phyloP scores from a whole-genome alignment of 2,113 vertebrate genomes.

The Paradisaea rubra region DNA sequence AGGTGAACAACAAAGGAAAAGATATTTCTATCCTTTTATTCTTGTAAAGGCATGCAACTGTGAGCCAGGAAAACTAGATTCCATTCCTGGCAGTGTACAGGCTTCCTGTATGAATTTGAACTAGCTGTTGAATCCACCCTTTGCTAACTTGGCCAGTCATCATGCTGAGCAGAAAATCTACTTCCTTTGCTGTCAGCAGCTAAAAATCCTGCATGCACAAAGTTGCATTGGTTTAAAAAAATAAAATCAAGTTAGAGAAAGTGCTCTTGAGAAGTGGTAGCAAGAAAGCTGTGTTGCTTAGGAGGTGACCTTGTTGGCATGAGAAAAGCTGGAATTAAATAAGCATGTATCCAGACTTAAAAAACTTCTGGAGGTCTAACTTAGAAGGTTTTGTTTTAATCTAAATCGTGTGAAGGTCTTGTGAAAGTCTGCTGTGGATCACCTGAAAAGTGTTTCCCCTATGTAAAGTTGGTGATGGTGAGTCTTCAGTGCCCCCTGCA shows the following conservation, averaged over 20 bases:
- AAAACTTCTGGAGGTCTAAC: neutral
- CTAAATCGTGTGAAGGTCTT: neutral
- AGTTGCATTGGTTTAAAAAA: neutral
- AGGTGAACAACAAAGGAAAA: neutral
- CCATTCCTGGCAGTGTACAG: neutral
- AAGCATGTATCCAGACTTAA: neutral
- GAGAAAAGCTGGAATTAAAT: neutral
- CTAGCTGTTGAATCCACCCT: neutral
- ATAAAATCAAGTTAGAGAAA: neutral
- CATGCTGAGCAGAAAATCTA: neutral
- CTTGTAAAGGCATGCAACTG: neutral
- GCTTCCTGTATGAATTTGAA: neutral
- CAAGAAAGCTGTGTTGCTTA: neutral
- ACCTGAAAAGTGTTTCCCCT: neutral
- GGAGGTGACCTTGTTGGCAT: neutral
- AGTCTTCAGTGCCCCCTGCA: neutral
- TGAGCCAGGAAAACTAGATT: slow-evolving; percentile 26
- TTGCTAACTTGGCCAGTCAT: neutral
- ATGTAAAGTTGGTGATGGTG: neutral
- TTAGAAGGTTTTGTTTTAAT: neutral
- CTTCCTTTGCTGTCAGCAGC: neutral
- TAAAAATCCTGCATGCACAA: neutral
- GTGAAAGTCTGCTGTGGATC: neutral
- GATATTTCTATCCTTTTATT: neutral
- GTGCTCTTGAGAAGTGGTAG: neutral